Evolutionary conservation across 1,140 invertebrate genomes (phyloP), one percentile per base, ranked within the genome.

Genomic region (Mya arenaria): DNA sequence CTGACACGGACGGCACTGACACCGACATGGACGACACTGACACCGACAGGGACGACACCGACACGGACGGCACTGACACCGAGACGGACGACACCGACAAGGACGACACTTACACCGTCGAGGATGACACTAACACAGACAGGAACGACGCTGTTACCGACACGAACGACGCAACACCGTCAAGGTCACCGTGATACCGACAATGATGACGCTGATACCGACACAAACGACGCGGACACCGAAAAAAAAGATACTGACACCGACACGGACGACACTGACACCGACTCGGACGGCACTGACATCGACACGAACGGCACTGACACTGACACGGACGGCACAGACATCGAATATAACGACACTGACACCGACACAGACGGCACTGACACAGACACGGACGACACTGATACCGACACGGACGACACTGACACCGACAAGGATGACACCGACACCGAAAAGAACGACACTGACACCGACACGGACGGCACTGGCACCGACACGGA

Each of bases 91-190:
- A 72, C 58, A n/a, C 41, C 28, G 75, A 55, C 36, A 65, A 71
- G 19, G 68, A 39, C n/a, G 77, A 2, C 41, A 41, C 55, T 32
- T 65, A 52, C n/a, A 39, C 55, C 55, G 2, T 74, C 37, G 77
- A 72, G n/a, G 66, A 80, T 41, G 77, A 72, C 77, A 65, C 41
- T 65, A 65, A 72, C 44, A 41, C 39, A 23, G 77, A 80, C 37
- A 65, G 58, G 23, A 36, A 74, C 32, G 77, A 72, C 32, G 77
- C 37, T 34, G 77, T 56, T 44, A 65, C 41, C 58, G 65, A 72
- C 65, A 65, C 73, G 36, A 63, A 71, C 55, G 65, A 69, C 23
- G 32, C 56, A 25, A 17, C 17, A 60, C 10, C 36, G 34, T 32
- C 56, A 36, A 77, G 10, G 41, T 10, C 41, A 19, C 32, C 48